Conservation (phyloP, 2,888 invertebrate genomes). For the Heteropelma amictum region DNA sequence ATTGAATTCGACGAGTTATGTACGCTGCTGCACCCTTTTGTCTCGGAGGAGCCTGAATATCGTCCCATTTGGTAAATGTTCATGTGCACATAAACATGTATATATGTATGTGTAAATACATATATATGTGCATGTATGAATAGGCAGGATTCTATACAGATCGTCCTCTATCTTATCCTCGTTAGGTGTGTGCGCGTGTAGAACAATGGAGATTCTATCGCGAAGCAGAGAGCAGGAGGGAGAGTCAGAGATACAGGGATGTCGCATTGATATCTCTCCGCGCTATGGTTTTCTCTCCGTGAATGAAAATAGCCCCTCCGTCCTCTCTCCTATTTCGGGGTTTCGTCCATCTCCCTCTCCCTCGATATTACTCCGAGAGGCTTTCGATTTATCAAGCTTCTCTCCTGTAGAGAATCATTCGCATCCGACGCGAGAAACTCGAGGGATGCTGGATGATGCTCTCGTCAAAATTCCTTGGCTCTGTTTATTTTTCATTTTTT, state of each 20-base stretch:
- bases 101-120: too few species aligned
- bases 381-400: constrained; percentile 27
- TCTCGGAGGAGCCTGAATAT: too few species aligned
- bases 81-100: too few species aligned
- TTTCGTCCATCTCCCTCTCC: constrained; percentile 22
- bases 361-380: constrained; percentile 23
- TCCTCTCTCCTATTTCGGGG: constrained; percentile 24
- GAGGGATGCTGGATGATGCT: too few species aligned
- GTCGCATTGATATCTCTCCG: constrained; percentile 34
- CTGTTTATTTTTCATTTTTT: too few species aligned
- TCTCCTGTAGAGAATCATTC: background rate
- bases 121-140: too few species aligned
- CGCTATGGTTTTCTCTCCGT: background rate
- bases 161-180: background rate
- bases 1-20: too few species aligned
- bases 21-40: too few species aligned
- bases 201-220: constrained; percentile 47
- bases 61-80: too few species aligned
- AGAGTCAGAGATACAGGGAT: background rate
- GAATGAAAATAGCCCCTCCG: background rate
- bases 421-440: too few species aligned
- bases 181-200: constrained; percentile 13
- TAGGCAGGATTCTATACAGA: background rate
- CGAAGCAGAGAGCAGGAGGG: background rate
- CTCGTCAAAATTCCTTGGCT: too few species aligned